Evolutionary conservation across 2,888 invertebrate genomes (phyloP).

Genomic region (Argyresthia goedartella): DNA sequence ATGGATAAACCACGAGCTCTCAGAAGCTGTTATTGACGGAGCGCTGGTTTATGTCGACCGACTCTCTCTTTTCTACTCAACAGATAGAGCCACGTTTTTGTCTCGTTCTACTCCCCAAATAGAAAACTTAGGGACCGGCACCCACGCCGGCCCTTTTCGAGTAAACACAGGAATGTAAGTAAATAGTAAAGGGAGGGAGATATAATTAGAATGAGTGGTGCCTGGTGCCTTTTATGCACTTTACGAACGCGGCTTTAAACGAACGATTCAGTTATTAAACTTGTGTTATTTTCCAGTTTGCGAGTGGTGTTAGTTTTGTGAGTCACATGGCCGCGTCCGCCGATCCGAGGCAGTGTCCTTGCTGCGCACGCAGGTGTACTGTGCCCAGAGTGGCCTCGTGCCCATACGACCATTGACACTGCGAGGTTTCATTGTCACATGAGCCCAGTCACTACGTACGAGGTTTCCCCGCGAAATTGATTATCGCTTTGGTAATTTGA

Average conservation of each 20-base stretch:
- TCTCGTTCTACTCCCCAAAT: constrained; percentile 62
- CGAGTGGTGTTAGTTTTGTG: too few species aligned
- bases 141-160: constrained; percentile 61
- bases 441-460: too few species aligned
- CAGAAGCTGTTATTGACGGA: constrained; percentile 48
- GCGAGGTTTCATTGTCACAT: neutral
- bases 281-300: too few species aligned
- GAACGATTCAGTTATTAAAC: neutral
- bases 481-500: too few species aligned
- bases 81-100: constrained; percentile 37
- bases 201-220: constrained; percentile 65
- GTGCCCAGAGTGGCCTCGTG: neutral
- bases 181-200: constrained; percentile 62
- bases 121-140: constrained; percentile 18
- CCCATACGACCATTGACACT: constrained; percentile 2
- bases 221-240: constrained; percentile 22
- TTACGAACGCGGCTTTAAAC: neutral
- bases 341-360: neutral
- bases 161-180: constrained; percentile 60
- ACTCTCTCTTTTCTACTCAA: constrained; percentile 37
- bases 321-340: neutral
- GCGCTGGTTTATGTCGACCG: constrained; percentile 31
- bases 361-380: neutral
- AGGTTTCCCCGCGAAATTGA: too few species aligned
- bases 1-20: constrained; percentile 48